A percentile compares a stretch with the other conserved stretches of the same genome.
Evolutionary conservation across 2,113 vertebrate genomes (phyloP).

Genomic region (Antechinus flavipes): DNA sequence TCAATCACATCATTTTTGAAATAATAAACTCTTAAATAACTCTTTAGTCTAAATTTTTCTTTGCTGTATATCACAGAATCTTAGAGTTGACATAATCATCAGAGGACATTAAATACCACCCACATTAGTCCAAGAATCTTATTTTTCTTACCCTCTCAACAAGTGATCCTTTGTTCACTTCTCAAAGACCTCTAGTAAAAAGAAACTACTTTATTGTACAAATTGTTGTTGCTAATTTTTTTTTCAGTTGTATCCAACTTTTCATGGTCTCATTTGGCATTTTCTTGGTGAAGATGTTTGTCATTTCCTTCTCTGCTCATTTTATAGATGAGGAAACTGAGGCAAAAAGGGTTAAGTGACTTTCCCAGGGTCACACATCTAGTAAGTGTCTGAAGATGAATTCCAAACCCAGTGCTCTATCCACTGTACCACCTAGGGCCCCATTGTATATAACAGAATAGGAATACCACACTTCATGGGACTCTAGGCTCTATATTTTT

Average conservation of each 20-base stretch:
- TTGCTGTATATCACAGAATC: not conserved
- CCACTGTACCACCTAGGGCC: no score
- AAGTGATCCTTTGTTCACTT: not conserved
- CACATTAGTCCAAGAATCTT: not conserved
- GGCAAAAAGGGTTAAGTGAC: no score
- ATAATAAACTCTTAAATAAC: not conserved
- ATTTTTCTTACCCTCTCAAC: not conserved
- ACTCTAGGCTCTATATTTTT: not conserved
- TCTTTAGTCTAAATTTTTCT: not conserved
- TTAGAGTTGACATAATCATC: not conserved
- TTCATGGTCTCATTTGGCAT: no score
- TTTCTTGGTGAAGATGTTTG: no score
- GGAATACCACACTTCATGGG: not conserved
- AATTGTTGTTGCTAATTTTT: no score
- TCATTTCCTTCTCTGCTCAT: no score
- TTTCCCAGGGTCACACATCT: no score
- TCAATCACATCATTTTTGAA: not conserved
- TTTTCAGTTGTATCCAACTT: no score
- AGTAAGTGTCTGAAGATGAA: no score
- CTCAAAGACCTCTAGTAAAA: not conserved
- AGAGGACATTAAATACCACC: not conserved
- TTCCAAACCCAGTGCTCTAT: no score
- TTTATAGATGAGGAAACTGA: no score
- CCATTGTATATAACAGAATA: not conserved
- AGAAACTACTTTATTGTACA: not conserved